Conservation (phyloP, 2,888 invertebrate species). For the Spialia ferax region DNA sequence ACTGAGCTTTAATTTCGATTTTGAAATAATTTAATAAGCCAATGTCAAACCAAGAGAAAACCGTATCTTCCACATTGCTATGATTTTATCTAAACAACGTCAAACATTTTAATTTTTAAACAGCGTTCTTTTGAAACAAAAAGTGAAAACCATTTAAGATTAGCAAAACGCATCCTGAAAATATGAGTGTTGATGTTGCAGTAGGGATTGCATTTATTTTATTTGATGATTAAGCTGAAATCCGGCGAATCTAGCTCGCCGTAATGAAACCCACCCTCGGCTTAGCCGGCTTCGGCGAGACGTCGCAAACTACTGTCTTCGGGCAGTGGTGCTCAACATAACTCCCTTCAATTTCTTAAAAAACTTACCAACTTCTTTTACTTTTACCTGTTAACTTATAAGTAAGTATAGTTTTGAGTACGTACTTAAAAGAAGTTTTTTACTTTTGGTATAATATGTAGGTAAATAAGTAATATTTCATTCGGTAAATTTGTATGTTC, state of each 20-base stretch:
- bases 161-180: slow-evolving; percentile 5
- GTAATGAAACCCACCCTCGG: slow-evolving; percentile 57
- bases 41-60: no score
- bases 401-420: no score
- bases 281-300: slow-evolving; percentile 51
- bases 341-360: background rate
- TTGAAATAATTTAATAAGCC: no score
- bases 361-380: no score
- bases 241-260: slow-evolving; percentile 52
- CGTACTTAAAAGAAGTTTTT: no score
- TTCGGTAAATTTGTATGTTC: no score
- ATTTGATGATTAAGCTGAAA: slow-evolving; percentile 46
- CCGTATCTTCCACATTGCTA: no score
- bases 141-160: background rate
- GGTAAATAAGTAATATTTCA: no score
- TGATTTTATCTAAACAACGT: background rate
- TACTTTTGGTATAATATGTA: no score
- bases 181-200: slow-evolving; percentile 32
- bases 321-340: slow-evolving; percentile 19
- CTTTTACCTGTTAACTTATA: no score
- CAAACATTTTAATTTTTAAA: background rate
- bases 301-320: slow-evolving; percentile 35
- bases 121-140: background rate
- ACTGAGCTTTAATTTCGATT: no score
- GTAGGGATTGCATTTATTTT: slow-evolving; percentile 31